These are phyloP conservation scores for Melangyna quadrimaculata DNA, from an alignment of 2,888 invertebrate species.

Conservation along the genomic window DNA sequence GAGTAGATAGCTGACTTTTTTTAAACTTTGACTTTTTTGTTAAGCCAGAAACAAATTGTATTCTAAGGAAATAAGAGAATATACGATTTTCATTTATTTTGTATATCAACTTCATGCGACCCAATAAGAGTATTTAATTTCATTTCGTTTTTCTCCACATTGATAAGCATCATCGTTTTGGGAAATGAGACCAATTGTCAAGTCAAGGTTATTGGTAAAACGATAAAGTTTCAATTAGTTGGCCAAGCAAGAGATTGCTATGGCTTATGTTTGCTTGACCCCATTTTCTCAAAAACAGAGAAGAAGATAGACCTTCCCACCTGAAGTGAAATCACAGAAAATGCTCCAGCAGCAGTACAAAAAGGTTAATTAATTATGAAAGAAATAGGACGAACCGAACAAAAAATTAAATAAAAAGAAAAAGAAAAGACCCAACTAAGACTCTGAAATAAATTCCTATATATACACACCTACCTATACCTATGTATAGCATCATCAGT, in stretches of 20 bases:
- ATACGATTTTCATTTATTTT: not conserved
- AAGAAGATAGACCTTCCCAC: not conserved
- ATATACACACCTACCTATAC: too few species aligned
- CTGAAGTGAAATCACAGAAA: slow-evolving; percentile 1
- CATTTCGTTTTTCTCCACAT: not conserved
- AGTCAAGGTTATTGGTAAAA: slow-evolving; percentile 32
- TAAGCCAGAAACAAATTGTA: too few species aligned
- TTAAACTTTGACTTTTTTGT: too few species aligned
- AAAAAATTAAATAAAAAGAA: too few species aligned
- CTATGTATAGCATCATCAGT: not conserved
- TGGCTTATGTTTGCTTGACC: slow-evolving; percentile 10
- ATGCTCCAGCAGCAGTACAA: not conserved
- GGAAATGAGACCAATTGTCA: not conserved
- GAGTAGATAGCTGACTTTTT: too few species aligned
- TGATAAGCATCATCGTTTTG: not conserved
- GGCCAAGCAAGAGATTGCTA: not conserved
- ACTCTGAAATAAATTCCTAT: not conserved
- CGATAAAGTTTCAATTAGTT: slow-evolving; percentile 54
- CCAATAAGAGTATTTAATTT: not conserved
- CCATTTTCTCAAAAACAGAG: not conserved
- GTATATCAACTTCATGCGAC: not conserved
- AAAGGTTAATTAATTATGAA: slow-evolving; percentile 46
- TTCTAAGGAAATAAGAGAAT: too few species aligned
- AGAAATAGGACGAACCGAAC: not conserved
- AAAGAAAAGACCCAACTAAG: slow-evolving; percentile 7